Percentiles rank a stretch among this genome's conserved stretches.
These are phyloP conservation scores for Sceloporus tristichus DNA, from an alignment of 2,113 vertebrate species.

Conservation along the genomic window DNA sequence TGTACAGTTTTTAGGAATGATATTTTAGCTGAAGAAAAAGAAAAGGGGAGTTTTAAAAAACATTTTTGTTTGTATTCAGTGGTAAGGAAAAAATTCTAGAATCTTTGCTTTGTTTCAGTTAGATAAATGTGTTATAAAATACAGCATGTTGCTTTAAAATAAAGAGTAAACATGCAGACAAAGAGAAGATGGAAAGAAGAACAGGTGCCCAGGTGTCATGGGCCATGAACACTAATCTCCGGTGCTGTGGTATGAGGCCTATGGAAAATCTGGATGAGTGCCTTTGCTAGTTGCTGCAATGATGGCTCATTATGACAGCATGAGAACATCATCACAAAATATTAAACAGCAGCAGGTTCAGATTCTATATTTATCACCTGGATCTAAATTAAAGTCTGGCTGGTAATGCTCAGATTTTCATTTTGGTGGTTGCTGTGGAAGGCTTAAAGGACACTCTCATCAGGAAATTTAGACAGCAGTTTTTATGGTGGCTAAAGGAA, in stretches of 20 bases:
- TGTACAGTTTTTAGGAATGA: neutral
- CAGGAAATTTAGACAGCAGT: neutral
- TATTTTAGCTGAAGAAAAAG: neutral
- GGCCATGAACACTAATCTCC: conserved; percentile 52
- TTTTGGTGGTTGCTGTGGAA: conserved; percentile 4
- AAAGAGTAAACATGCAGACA: conserved; percentile 24
- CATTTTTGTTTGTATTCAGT: conserved; percentile 35
- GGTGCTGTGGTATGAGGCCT: conserved; percentile 50
- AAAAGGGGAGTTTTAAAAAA: neutral
- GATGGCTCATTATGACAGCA: conserved; percentile 35
- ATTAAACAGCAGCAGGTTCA: neutral
- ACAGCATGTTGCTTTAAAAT: conserved; percentile 54
- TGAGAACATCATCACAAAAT: conserved; percentile 23
- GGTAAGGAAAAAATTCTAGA: conserved; percentile 37
- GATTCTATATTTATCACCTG: conserved; percentile 13
- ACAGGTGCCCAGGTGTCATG: conserved; percentile 58
- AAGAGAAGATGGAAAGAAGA: conserved; percentile 36
- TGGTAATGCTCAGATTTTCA: neutral
- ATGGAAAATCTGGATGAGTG: conserved; percentile 45
- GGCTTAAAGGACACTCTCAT: neutral
- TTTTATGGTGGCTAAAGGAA: neutral
- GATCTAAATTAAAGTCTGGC: neutral
- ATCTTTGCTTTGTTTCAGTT: conserved; percentile 51
- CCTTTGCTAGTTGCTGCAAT: conserved; percentile 27
- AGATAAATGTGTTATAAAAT: conserved; percentile 53